phyloP scores from a whole-genome alignment of 2,113 vertebrate species.

The Ivindomyrus marchei region DNA sequence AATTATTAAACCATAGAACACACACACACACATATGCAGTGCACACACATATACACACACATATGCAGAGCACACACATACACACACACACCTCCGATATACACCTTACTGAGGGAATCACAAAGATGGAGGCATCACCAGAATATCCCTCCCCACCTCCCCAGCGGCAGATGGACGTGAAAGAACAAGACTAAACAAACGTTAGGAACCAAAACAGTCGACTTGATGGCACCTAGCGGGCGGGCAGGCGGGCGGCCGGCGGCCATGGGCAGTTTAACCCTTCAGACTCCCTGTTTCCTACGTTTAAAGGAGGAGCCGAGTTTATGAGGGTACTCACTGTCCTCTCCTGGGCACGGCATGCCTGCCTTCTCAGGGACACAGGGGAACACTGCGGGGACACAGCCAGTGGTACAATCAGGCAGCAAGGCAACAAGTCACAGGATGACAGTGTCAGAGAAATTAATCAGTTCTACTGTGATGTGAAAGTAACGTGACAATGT shows the following conservation, averaged over 20 bases:
- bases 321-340: slow-evolving; percentile 62
- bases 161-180: not conserved
- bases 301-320: not conserved
- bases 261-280: not conserved
- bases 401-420: not conserved
- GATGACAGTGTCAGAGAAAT: not conserved
- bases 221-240: not conserved
- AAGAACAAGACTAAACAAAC: not conserved
- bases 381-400: slow-evolving; percentile 76
- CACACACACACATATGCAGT: not conserved
- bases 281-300: not conserved
- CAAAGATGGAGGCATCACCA: not conserved
- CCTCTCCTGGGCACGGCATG: slow-evolving; percentile 96
- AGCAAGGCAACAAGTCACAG: not conserved
- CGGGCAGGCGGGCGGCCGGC: slow-evolving; percentile 43
- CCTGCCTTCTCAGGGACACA: slow-evolving; percentile 92
- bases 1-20: not conserved
- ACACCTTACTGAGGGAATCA: not conserved
- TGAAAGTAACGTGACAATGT: not conserved
- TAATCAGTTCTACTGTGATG: not conserved
- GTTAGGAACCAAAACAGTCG: not conserved
- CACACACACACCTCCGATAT: not conserved
- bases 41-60: too few species aligned
- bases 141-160: not conserved
- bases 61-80: not conserved